Conservation (phyloP, 2,888 invertebrate species). For the Oscheius myriophilus region DNA sequence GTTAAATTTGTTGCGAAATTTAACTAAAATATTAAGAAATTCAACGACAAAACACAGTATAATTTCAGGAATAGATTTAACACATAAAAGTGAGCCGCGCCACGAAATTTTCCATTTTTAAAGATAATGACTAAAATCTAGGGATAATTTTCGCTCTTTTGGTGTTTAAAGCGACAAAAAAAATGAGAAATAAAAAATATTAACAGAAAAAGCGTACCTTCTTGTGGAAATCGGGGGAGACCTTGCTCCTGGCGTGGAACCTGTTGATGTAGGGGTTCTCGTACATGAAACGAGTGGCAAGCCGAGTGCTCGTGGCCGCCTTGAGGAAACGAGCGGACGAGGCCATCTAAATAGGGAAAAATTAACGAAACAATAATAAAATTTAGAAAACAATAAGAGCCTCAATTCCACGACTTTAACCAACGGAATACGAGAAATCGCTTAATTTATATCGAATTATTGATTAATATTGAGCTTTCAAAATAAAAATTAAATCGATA, state of each 20-base stretch:
- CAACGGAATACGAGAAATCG: too few species aligned
- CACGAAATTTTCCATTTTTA: too few species aligned
- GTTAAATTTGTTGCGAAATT: background rate
- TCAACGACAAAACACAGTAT: too few species aligned
- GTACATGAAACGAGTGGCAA: constrained; percentile 57
- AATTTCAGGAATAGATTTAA: too few species aligned
- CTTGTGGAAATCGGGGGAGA: constrained; percentile 65
- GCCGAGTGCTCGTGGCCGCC: constrained; percentile 20
- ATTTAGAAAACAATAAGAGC: background rate
- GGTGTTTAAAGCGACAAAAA: background rate
- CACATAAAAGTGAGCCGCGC: too few species aligned
- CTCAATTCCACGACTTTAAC: too few species aligned
- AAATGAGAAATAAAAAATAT: constrained; percentile 4
- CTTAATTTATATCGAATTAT: too few species aligned
- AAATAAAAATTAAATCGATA: too few species aligned
- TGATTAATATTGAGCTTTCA: too few species aligned
- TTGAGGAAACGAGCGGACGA: constrained; percentile 26
- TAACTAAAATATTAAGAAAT: too few species aligned
- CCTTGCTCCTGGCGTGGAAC: constrained; percentile 61
- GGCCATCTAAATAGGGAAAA: constrained; percentile 4
- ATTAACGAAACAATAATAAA: background rate
- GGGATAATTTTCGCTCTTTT: too few species aligned
- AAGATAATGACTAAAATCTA: too few species aligned
- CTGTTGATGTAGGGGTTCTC: constrained; percentile 67
- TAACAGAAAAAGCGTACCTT: constrained; percentile 43